Base-by-base conservation (phyloP, 2,113 vertebrate genomes). In the Nyctereutes procyonoides region DNA sequence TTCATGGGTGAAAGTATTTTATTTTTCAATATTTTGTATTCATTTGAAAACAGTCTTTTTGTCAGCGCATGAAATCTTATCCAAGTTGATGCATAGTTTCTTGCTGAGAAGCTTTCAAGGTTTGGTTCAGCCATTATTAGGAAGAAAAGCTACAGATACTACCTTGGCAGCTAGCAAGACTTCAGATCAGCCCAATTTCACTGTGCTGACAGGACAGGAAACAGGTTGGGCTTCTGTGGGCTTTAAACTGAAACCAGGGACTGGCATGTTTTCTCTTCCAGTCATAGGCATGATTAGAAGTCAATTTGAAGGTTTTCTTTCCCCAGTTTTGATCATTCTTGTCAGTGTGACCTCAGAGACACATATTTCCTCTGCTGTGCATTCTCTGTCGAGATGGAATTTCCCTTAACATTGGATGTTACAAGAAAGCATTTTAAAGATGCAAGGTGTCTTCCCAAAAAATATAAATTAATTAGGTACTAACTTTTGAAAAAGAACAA, bases 21-120 rank as follows among this genome's bases (percentile, higher is more conserved):
- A 32, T 26, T 84, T 97, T 93, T 74, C 28, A 84, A 8, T 90
- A 84, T 88, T 94, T 96, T 73, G 4, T 80, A 19, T 94, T 93
- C 14, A 93, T 62, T 74, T 16, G 28, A 73, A 69, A 86, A 19
- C 15, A 89, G n/a, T 77, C 28, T 71, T 90, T 84, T n/a, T 69
- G 38, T 48, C 60, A 88, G 28, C 30, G 30, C 11, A 6, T 38
- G 22, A 22, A 90, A 7, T 92, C 51, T 67, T 94, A 74, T 30
- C 43, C 38, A 19, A 35, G 8, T 73, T 35, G 60, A 53, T 80
- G 19, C 43, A 65, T 19, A 30, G 13, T 93, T 94, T 95, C 79
- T 80, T 92, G 62, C 89, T 89, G 73, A 67, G 35, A 43, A 10
- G 2, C 12, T 56, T 82, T 71, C 48, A 15, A 12, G 48, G 71